Evolutionary conservation across 1,140 invertebrate genomes (phyloP), one percentile per base, ranked within the genome.

Genomic region (Atta colombica): DNA sequence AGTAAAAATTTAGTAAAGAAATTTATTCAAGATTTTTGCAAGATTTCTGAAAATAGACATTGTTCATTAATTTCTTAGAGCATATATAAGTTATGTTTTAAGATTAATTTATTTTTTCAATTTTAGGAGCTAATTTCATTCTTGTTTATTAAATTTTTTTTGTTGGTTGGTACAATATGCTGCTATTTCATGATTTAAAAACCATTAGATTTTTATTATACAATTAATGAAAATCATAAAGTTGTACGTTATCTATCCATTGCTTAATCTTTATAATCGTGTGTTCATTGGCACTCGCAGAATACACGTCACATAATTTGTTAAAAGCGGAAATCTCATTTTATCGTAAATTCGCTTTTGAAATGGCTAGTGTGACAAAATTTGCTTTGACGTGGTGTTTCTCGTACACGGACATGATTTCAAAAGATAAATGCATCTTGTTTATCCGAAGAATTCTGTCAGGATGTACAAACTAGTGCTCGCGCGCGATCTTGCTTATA

Each of bases 361-460:
- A 71, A 81, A 80, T 12, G 28, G 21, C 49, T 60, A 55, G 31
- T 14, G 65, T 49, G 31, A 63, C 21, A 63, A 63, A 80, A 69
- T 55, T 31, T 35, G 21, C n/a, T 60, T 69, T 49, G 28, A 25
- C 21, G 35, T 25, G 55, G 1, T 14, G 49, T 63, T 75, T 49
- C 39, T 61, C 39, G n/a, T 55, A 60, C 12, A 18, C 12, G 12
- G 53, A 61, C 18, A 45, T 63, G 71, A 84, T 63, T 61, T 61
- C 28, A 18, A 84, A 51, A 74, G 80, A 84, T 84, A 84, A 69
- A 75, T 75, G 55, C 55, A 75, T 35, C 28, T 75, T 84, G 69
- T 61, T 75, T 84, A 72, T 61, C 14, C 69, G 49, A 84, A 74
- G 39, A 84, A 74, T 84, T 61, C 14, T 60, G 25, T 21, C 25